Evolutionary conservation across 2,888 invertebrate species (phyloP), one percentile per base, ranked within the genome.

Genomic region (Automeris io): DNA sequence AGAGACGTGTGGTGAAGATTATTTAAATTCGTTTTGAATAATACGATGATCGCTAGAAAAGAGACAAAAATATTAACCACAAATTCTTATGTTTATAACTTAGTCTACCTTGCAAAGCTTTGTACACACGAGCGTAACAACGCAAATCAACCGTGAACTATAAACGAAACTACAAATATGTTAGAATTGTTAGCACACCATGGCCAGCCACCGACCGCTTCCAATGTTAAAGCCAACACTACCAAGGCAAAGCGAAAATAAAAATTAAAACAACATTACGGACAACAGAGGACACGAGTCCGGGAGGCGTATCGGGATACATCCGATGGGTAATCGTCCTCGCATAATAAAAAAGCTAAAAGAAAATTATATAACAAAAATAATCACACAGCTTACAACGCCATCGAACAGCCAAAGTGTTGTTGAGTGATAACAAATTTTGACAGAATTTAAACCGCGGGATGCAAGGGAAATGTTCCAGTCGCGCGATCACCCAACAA

Each of bases 151-250:
- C 60, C 56, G 54, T 68, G 50, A 63, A 73, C 69, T 71, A 77
- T 58, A 62, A 54, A 49, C 51, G 57, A 47, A 50, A 54, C 51
- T 56, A 57, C 50, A 21, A 39, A 33, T 62, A 49, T 75, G 83
- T 86, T 86, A 86, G 82, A 80, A 73, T 55, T 81, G 83, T 86
- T 85, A 86, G 81, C 82, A 85, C 83, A 72, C 75, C 76, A 76
- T 60, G 67, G 67, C 82, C 82, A 79, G 78, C 77, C 75, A 77
- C 74, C 70, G 57, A 62, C 69, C 59, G 75, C 73, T 64, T 70
- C 78, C 78, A 68, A 66, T 76, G 77, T 82, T 81, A 85, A 81
- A 77, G 82, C 85, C 79, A 79, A 83, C 70, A 68, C 79, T 83
- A 85, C 83, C 81, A 80, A 83, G 79, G 79, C 85, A 73, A 86